Conservation (phyloP, 2,797 vertebrate genomes). For the Typhlichthys eigenmanni region DNA sequence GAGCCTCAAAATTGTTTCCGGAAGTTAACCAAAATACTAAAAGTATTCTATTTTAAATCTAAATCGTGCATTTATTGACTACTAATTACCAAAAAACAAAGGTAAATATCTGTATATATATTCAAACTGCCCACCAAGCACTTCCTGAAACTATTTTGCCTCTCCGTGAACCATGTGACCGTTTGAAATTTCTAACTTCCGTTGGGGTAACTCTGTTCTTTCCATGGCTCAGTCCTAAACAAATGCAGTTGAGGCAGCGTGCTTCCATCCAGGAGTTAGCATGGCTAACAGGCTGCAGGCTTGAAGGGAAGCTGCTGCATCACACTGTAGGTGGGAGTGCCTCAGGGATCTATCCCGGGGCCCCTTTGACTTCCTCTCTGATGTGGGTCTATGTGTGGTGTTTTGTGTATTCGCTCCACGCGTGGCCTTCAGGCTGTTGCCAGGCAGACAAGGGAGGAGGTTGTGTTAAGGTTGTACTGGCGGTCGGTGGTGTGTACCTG, state of each 20-base stretch:
- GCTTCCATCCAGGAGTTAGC: constrained; percentile 31
- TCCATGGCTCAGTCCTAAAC: constrained; percentile 45
- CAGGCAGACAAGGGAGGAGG: constrained; percentile 58
- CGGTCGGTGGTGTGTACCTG: constrained; percentile 46
- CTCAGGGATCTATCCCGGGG: constrained; percentile 59
- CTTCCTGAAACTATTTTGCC: no score
- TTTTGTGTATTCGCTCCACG: constrained; percentile 20
- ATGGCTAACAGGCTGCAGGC: constrained; percentile 2
- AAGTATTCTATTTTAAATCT: no score
- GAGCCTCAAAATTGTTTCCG: no score
- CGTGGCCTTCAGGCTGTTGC: constrained; percentile 66
- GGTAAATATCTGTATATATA: no score
- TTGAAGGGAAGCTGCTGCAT: constrained; percentile 31
- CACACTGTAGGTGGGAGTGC: constrained; percentile 47
- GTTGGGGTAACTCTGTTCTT: no score
- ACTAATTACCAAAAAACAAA: no score
- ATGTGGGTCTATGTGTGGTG: constrained; percentile 24
- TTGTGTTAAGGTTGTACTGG: constrained; percentile 40
- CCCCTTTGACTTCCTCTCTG: constrained; percentile 17
- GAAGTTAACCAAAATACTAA: no score
- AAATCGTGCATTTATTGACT: no score
- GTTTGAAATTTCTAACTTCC: constrained; percentile 16
- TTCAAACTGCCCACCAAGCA: no score
- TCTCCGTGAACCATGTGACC: no score
- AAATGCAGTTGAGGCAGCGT: constrained; percentile 38